These are phyloP conservation scores for Unio pictorum DNA, from an alignment of 2,888 invertebrate genomes.

Conservation along the genomic window DNA sequence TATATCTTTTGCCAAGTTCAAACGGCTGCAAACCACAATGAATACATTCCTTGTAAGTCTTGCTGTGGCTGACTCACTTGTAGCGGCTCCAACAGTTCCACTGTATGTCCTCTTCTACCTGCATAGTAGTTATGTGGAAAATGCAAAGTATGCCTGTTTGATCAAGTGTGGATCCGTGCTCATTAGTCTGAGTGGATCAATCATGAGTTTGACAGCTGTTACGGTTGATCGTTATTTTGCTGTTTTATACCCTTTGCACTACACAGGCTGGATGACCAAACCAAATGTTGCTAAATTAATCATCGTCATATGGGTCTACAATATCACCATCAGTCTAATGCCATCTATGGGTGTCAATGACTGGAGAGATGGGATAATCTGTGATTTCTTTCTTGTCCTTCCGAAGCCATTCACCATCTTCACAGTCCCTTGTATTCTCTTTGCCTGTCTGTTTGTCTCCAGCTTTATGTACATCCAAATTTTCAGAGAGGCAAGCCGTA, in stretches of 20 bases:
- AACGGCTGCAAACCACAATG: conserved; percentile 33
- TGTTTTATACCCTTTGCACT: conserved; percentile 34
- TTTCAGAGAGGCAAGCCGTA: conserved; percentile 22
- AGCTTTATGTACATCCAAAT: conserved; percentile 26
- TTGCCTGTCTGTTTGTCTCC: conserved; percentile 16
- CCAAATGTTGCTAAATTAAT: conserved; percentile 18
- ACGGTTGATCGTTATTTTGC: conserved; percentile 42
- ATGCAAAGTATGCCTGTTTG: conserved; percentile 32
- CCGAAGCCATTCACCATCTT: conserved; percentile 30
- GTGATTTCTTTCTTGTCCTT: conserved; percentile 36
- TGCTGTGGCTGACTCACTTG: conserved; percentile 35
- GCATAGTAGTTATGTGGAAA: conserved; percentile 3
- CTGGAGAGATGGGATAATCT: conserved; percentile 20
- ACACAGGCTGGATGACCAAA: conserved; percentile 24
- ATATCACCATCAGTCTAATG: conserved; percentile 20
- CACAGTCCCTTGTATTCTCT: conserved; percentile 23
- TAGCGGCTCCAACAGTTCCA: conserved; percentile 37
- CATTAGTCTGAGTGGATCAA: conserved; percentile 30
- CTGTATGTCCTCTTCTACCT: conserved; percentile 34
- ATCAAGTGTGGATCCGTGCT: conserved; percentile 30
- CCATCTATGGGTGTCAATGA: conserved; percentile 25
- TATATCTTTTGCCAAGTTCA: conserved; percentile 27
- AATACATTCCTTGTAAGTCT: conserved; percentile 39
- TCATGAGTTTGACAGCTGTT: conserved; percentile 34
- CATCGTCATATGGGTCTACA: conserved; percentile 30